phyloP scores from a whole-genome alignment of 2,113 vertebrate species.

The Aphelocoma coerulescens region DNA sequence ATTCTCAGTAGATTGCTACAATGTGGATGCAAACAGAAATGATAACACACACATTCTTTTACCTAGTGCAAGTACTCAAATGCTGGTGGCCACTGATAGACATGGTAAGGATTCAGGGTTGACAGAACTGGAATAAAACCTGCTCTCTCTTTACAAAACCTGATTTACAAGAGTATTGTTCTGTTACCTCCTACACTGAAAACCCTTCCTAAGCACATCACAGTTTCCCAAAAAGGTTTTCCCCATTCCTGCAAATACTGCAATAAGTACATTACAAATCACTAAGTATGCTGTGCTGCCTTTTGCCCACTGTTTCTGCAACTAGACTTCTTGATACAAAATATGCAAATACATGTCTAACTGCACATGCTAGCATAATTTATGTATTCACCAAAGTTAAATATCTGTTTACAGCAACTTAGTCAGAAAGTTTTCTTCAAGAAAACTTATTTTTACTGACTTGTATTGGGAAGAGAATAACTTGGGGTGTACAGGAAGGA shows the following conservation, averaged over 20 bases:
- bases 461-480: not conserved
- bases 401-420: not conserved
- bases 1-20: not conserved
- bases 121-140: not conserved
- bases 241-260: not conserved
- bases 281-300: not conserved
- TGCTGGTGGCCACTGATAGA: not conserved
- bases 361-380: not conserved
- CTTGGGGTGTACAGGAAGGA: not conserved
- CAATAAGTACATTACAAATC: not conserved
- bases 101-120: not conserved
- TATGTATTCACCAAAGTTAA: not conserved
- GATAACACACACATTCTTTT: not conserved
- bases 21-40: not conserved
- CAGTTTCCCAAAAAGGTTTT: not conserved
- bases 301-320: not conserved
- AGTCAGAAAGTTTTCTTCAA: not conserved
- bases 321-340: not conserved
- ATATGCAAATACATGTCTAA: not conserved
- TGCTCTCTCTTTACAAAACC: not conserved
- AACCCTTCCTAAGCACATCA: not conserved
- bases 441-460: not conserved
- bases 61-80: not conserved
- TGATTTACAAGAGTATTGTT: not conserved
- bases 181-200: not conserved